These are phyloP conservation scores for Melangyna quadrimaculata DNA, from an alignment of 2,888 invertebrate species.

Conservation along the genomic window DNA sequence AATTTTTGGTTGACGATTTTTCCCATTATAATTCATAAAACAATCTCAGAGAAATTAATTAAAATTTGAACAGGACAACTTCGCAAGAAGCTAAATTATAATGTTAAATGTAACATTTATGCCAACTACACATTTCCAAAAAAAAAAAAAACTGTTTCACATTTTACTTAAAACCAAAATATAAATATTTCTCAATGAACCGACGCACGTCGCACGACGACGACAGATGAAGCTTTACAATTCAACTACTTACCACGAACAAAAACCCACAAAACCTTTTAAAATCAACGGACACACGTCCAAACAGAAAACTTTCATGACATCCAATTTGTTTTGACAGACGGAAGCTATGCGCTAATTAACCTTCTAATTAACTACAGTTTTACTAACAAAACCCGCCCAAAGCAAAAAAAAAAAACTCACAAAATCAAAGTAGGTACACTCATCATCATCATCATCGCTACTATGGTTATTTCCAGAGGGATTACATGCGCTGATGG, in stretches of 20 bases:
- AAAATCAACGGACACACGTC: constrained; percentile 3
- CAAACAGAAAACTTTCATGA: constrained; percentile 1
- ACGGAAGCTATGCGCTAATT: neutral
- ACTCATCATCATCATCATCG: neutral
- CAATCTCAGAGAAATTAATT: too few species aligned
- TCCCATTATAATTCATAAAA: too few species aligned
- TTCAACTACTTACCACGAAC: neutral
- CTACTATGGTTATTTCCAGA: neutral
- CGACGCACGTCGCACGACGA: too few species aligned
- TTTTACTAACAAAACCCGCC: neutral
- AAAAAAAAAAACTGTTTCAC: too few species aligned
- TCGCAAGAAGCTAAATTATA: too few species aligned
- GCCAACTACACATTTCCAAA: too few species aligned
- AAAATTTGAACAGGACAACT: too few species aligned
- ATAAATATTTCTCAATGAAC: neutral
- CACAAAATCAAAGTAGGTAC: neutral
- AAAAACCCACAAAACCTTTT: neutral
- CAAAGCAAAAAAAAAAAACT: neutral
- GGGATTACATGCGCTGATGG: neutral
- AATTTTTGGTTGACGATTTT: too few species aligned
- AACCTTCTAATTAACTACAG: constrained; percentile 22
- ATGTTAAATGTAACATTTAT: too few species aligned
- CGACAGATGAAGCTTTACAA: neutral
- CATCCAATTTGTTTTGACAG: constrained; percentile 18
- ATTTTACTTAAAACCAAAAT: neutral